Base-by-base conservation (phyloP, 2,113 vertebrate genomes). In the Xiphias gladius region DNA sequence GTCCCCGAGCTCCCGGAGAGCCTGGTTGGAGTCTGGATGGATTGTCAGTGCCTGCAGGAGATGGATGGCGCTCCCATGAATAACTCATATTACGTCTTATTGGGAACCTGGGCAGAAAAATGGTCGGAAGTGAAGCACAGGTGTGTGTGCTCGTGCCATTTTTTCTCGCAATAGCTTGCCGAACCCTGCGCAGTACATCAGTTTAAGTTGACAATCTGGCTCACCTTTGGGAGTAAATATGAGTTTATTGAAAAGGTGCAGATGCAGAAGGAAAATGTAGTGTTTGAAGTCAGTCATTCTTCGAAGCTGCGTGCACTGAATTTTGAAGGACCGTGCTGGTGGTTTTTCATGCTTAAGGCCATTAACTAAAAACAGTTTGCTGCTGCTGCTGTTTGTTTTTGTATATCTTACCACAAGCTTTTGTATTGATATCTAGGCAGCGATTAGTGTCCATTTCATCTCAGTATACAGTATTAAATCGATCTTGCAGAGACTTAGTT, bases 51-150 rank as follows among this genome's bases (percentile, higher is more conserved):
- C 86, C 67, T 83, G n/a, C 50, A 48, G 68, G 80, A 91, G 88
- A 94, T 87, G 79, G 83, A 93, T 93, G 80, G n/a, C 41, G 79
- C 64, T 58, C 26, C 80, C 57, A 65, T 76, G 81, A 92, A 93
- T 91, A 91, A 88, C 86, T 92, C 80, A 64, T 81, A 87, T 19
- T 57, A 35, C 5, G 16, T 85, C 85, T 87, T 74, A 74, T 82
- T 86, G 76, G 77, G 74, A 55, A 88, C 37, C 76, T 76, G 80
- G 67, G 74, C 68, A 72, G 85, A 85, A 82, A 76, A 84, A 85
- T 63, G 54, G 86, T 89, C 70, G 43, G 30, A 68, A 55, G 70
- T 54, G 22, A 68, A 50, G 48, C 19, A 5, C 2, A 43, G 62
- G 54, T 39, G 41, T 41, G 55, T 77, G 76, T 46, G 77, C 74